Conservation (phyloP, 2,797 vertebrate genomes). For the Phoxinus dragarum region DNA sequence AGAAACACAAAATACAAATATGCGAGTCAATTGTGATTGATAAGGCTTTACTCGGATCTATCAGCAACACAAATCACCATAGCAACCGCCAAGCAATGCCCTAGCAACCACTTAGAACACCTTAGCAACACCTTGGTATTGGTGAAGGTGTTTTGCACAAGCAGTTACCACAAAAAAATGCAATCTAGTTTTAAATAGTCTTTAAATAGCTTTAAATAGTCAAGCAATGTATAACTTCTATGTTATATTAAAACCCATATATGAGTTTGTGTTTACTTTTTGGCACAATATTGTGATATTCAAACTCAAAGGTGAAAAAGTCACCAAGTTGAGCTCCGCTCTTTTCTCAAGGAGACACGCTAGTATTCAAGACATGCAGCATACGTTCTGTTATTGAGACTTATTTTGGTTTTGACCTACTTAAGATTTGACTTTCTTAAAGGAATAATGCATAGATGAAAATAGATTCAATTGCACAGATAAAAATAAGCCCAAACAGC, state of each 20-base stretch:
- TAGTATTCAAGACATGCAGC: conserved; percentile 2
- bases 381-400: conserved; percentile 7
- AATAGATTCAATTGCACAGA: conserved; percentile 14
- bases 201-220: background rate
- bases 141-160: background rate
- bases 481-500: conserved; percentile 24
- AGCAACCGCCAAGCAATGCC: background rate
- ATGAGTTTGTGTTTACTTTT: background rate
- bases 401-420: conserved; percentile 19
- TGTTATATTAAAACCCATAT: background rate
- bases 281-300: background rate
- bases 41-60: background rate
- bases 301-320: background rate
- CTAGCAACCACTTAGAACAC: background rate
- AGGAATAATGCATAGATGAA: conserved; percentile 14
- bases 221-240: background rate
- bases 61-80: background rate
- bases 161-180: background rate
- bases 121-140: background rate
- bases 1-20: background rate
- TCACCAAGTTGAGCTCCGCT: background rate
- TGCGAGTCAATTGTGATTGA: background rate
- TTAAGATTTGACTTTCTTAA: conserved; percentile 11
- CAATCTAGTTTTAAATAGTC: too few relatives aligned
- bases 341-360: background rate